phyloP scores from a whole-genome alignment of 2,888 invertebrate genomes.

The Eutolmus rufibarbis region DNA sequence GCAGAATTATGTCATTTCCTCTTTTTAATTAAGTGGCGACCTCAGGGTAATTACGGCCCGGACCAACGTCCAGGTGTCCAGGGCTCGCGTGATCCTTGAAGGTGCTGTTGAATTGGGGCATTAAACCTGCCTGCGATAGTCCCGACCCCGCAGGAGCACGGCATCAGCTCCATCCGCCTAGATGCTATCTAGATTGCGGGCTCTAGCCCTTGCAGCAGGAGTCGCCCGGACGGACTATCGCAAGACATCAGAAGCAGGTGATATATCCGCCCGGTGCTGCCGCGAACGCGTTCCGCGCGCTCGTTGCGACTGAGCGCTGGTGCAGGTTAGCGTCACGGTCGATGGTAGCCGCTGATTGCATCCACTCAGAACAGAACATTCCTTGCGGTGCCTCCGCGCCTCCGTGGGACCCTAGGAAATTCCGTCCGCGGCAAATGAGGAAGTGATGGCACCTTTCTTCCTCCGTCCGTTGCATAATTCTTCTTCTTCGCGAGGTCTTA shows the following conservation, averaged over 20 bases:
- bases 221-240: not conserved
- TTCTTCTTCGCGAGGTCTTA: not conserved
- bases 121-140: not conserved
- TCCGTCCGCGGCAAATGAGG: slow-evolving; percentile 13
- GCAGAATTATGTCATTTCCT: not conserved
- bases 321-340: not conserved
- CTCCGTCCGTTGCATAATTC: slow-evolving; percentile 25
- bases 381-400: not conserved
- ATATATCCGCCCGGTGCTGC: slow-evolving; percentile 19
- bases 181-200: not conserved
- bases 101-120: not conserved
- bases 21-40: not conserved
- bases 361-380: slow-evolving; percentile 6
- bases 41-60: not conserved
- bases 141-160: not conserved
- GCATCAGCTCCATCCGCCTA: not conserved
- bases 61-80: not conserved
- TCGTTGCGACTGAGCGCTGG: not conserved
- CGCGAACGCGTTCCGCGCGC: not conserved
- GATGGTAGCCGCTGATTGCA: slow-evolving; percentile 25
- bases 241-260: slow-evolving; percentile 9
- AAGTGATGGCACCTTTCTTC: slow-evolving; percentile 35
- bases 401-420: slow-evolving; percentile 1
- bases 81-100: not conserved
- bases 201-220: not conserved